Conservation (phyloP, 2,797 vertebrate species). For the Neomorphus geoffroyi region DNA sequence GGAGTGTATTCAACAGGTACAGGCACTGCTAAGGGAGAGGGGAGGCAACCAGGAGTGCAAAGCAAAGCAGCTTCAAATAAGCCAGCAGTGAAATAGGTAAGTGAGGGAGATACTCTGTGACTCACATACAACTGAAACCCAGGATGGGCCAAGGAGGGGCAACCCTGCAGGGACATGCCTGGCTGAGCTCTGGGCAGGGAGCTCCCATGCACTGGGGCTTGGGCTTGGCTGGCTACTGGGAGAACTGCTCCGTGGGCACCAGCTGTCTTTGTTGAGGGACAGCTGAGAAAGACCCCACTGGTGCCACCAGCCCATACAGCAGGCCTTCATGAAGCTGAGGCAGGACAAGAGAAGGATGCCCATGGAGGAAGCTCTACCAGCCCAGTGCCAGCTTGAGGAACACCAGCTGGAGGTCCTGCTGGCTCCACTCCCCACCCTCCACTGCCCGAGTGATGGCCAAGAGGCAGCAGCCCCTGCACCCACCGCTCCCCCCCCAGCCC, state of each 20-base stretch:
- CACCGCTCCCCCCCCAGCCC: neutral
- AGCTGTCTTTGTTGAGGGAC: neutral
- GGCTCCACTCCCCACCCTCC: neutral
- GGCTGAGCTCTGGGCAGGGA: neutral
- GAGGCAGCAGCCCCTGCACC: neutral
- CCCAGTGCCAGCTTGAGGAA: neutral
- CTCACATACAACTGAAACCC: neutral
- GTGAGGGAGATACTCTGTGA: neutral
- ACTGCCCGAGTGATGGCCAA: accelerated
- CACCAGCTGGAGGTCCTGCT: accelerated
- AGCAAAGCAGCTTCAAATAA: neutral
- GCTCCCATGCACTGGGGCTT: neutral
- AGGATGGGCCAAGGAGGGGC: neutral
- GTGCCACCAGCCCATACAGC: accelerated
- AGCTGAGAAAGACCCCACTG: neutral
- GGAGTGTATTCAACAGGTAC: neutral
- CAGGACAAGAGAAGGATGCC: neutral
- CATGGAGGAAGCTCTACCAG: neutral
- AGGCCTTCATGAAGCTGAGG: neutral
- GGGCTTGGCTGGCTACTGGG: neutral
- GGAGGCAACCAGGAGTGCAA: neutral
- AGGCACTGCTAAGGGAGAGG: neutral
- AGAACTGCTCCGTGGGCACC: accelerated
- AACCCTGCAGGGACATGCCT: neutral
- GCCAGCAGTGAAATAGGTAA: neutral